A percentile compares a stretch with the other conserved stretches of the same genome.
phyloP scores from a whole-genome alignment of 2,797 vertebrate species.

The Pseudocheirus occidentalis region DNA sequence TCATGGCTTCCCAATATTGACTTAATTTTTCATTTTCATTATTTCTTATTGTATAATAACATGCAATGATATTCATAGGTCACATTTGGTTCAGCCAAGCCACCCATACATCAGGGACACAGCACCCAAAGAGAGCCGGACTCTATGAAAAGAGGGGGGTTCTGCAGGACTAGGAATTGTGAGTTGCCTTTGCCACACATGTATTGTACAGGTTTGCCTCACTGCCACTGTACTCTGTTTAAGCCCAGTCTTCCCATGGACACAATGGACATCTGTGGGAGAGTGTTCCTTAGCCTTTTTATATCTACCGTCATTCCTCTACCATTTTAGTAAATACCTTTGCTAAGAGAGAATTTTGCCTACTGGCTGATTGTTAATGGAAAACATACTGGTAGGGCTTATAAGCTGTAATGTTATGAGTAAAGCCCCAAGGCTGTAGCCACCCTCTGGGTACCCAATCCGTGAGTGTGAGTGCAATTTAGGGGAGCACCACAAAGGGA shows the following conservation, averaged over 20 bases:
- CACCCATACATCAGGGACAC: neutral
- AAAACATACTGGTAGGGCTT: neutral
- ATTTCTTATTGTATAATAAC: neutral
- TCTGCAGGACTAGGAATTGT: neutral
- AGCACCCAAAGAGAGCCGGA: neutral
- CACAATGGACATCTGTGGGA: neutral
- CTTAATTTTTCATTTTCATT: neutral
- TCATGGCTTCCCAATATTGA: neutral
- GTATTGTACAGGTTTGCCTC: neutral
- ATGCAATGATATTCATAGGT: neutral
- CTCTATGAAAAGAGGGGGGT: neutral
- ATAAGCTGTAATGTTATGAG: neutral
- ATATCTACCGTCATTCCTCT: neutral
- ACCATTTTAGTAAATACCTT: neutral
- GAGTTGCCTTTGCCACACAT: neutral
- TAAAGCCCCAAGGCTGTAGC: neutral
- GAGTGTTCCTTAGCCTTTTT: neutral
- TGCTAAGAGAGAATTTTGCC: neutral
- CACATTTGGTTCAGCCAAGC: neutral
- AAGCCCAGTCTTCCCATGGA: neutral
- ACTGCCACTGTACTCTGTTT: neutral
- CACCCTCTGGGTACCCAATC: neutral
- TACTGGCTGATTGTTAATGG: neutral
- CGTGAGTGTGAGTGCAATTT: neutral
- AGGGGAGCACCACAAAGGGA: neutral